phyloP scores from a whole-genome alignment of 2,888 invertebrate species.

The Apomyelois bistriatella region DNA sequence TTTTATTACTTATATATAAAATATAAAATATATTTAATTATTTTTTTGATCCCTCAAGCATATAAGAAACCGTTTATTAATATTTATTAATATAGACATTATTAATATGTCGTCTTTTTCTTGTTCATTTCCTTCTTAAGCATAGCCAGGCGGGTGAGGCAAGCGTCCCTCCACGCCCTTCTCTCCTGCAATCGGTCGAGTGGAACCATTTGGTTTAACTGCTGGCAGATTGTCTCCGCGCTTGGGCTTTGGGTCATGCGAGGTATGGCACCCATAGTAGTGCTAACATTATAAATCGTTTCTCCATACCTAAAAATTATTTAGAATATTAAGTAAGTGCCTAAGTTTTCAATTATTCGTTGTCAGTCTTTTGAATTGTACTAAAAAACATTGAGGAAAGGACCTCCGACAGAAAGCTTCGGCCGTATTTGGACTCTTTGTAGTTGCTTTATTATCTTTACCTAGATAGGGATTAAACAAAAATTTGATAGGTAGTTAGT shows the following conservation, averaged over 20 bases:
- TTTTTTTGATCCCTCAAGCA: no score
- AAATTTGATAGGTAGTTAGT: no score
- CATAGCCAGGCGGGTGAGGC: constrained; percentile 88
- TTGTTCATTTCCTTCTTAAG: constrained; percentile 86
- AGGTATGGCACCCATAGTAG: constrained; percentile 87
- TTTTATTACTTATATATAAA: no score
- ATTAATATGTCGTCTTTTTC: constrained; percentile 20
- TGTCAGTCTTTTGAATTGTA: not conserved
- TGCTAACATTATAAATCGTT: constrained; percentile 81
- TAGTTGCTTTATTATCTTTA: no score
- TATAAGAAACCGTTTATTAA: no score
- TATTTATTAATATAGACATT: not conserved
- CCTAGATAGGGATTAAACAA: no score
- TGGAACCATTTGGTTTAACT: constrained; percentile 87
- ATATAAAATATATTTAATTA: no score
- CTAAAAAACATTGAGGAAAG: no score
- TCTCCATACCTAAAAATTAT: constrained; percentile 69
- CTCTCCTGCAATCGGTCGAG: constrained; percentile 86
- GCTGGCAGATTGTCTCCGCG: constrained; percentile 84
- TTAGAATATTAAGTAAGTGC: constrained; percentile 8
- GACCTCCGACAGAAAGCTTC: no score
- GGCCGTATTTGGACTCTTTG: no score
- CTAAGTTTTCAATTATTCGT: not conserved
- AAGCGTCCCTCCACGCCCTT: constrained; percentile 90
- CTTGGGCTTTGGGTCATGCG: constrained; percentile 83